phyloP scores from a whole-genome alignment of 2,797 vertebrate species.

The Acanthurus lineatus region DNA sequence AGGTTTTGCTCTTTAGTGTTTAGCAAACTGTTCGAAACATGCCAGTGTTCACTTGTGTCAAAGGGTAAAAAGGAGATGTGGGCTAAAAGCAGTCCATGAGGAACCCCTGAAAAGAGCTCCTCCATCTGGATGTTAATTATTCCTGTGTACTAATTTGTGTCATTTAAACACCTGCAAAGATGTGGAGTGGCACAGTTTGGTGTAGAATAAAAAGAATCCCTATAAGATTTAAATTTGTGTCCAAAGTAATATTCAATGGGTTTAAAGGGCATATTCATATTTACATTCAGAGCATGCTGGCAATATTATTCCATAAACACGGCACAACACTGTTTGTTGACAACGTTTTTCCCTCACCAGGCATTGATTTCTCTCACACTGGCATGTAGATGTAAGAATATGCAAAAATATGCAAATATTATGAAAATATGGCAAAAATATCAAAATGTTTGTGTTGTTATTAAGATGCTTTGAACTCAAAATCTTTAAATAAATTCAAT shows the following conservation, averaged over 20 bases:
- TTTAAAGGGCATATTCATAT: constrained; percentile 63
- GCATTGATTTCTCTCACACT: constrained; percentile 40
- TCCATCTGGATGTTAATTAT: constrained; percentile 55
- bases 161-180: constrained; percentile 47
- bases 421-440: constrained; percentile 63
- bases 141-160: constrained; percentile 43
- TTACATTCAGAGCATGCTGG: constrained; percentile 25
- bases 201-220: constrained; percentile 24
- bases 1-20: too few species aligned
- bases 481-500: constrained; percentile 59
- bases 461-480: constrained; percentile 35
- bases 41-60: constrained; percentile 48
- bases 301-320: constrained; percentile 33
- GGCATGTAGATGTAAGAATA: constrained; percentile 61
- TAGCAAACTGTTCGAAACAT: constrained; percentile 23
- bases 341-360: constrained; percentile 48
- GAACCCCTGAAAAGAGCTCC: constrained; percentile 44
- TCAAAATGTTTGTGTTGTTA: constrained; percentile 37
- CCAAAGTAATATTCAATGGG: constrained; percentile 24
- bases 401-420: constrained; percentile 79
- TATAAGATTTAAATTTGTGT: constrained; percentile 34
- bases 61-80: constrained; percentile 27
- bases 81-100: constrained; percentile 34
- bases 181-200: constrained; percentile 3
- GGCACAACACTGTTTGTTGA: constrained; percentile 50